Evolutionary conservation across 2,113 vertebrate genomes (phyloP), one percentile per base, ranked within the genome.

Genomic region (Edolisoma coerulescens): DNA sequence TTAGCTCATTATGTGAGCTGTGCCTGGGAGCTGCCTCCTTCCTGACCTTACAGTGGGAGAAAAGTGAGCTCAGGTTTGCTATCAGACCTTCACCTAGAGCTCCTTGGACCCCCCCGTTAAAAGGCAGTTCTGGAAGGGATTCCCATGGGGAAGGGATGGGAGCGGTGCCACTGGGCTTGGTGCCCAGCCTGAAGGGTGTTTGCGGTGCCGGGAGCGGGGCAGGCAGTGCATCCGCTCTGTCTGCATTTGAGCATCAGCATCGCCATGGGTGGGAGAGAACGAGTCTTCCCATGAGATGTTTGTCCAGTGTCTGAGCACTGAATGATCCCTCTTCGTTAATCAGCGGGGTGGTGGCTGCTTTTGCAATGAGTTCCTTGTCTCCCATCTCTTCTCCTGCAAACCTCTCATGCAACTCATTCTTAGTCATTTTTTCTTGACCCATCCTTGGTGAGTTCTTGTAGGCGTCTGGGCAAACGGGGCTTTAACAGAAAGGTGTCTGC

Each of bases 271-370:
- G 90, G 52, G 83, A 84, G 50, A 87, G 86, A 21, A 69, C 1
- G 53, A 56, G 13, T n/a, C 60, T 89, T 93, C 90, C 49, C 45
- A 20, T 11, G 69, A 81, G 37, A 23, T 50, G 30, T 89, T 92
- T 88, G 69, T 77, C 1, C 13, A 45, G 44, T 77, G 73, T 69
- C 86, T 81, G 83, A 89, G 86, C 28, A 42, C 80, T 61, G 42
- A 88, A 56, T 37, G 88, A 81, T 79, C 74, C 49, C 30, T 59
- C 27, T 26, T 95, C 22, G 12, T 87, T 90, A 91, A 91, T 92
- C 79, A 91, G 76, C 3, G 3, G 89, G 84, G 76, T 73, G 87
- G 76, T 87, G 82, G 49, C 84, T 81, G 74, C 41, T n/a, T 93
- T 92, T 86, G 63, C 1, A 30, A 53, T 64, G 65, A 79, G 81